Percentiles rank a stretch among this genome's conserved stretches.
Conservation (phyloP, 2,113 vertebrate genomes). For the Anolis carolinensis region DNA sequence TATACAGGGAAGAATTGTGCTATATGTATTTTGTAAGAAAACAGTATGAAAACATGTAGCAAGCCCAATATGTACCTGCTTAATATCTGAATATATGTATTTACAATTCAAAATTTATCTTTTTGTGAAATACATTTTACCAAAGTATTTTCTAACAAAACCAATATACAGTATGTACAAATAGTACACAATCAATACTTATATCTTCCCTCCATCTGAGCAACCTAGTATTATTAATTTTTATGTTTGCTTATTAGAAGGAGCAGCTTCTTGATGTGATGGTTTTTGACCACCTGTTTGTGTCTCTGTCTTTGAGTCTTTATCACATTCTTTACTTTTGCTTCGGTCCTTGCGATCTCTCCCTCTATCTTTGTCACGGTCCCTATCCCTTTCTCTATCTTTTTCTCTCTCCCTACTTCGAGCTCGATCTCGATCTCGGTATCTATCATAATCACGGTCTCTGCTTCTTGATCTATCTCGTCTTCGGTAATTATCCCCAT, state of each 20-base stretch:
- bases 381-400: constrained; percentile 76
- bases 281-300: constrained; percentile 78
- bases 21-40: constrained; percentile 72
- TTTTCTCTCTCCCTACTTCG: constrained; percentile 73
- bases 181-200: constrained; percentile 37
- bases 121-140: constrained; percentile 59
- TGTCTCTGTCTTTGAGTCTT: constrained; percentile 79
- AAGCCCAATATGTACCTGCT: constrained; percentile 58
- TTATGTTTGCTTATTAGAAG: constrained; percentile 65
- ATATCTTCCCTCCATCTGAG: constrained; percentile 16
- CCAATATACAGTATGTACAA: constrained; percentile 65
- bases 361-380: constrained; percentile 71
- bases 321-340: constrained; percentile 77
- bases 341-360: constrained; percentile 83
- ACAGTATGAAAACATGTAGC: constrained; percentile 77
- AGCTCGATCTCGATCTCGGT: constrained; percentile 70
- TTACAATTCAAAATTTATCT: constrained; percentile 65
- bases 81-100: constrained; percentile 51
- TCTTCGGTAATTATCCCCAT: constrained; percentile 32
- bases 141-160: constrained; percentile 40
- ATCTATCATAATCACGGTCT: constrained; percentile 64
- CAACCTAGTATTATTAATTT: not conserved
- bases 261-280: constrained; percentile 59
- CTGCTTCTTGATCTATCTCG: constrained; percentile 68
- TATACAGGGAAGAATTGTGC: not conserved